These are phyloP conservation scores for Vespertilio murinus DNA, from an alignment of 2,797 vertebrate species.

Conservation along the genomic window DNA sequence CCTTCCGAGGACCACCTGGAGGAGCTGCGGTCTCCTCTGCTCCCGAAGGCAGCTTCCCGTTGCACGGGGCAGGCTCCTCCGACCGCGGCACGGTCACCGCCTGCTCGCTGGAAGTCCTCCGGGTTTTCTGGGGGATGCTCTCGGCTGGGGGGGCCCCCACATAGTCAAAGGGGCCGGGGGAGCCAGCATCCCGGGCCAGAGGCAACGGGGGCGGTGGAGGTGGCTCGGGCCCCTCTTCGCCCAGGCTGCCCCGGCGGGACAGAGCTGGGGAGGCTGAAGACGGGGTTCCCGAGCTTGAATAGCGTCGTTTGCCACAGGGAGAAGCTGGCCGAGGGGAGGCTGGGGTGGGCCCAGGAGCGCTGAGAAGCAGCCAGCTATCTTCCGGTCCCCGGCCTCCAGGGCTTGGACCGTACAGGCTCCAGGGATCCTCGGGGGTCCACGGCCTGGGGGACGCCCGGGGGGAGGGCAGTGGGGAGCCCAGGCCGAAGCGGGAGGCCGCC, in stretches of 20 bases:
- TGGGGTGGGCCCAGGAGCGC: slow-evolving; percentile 74
- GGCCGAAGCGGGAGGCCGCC: slow-evolving; percentile 88
- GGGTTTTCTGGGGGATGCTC: slow-evolving; percentile 93
- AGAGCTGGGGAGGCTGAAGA: slow-evolving; percentile 84
- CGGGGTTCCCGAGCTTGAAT: slow-evolving; percentile 86
- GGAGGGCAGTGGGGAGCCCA: slow-evolving; percentile 82
- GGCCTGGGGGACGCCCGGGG: slow-evolving; percentile 82
- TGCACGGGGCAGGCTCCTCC: slow-evolving; percentile 76
- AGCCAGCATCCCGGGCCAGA: slow-evolving; percentile 69
- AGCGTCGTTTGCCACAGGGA: slow-evolving; percentile 92
- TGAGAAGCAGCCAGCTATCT: slow-evolving; percentile 79
- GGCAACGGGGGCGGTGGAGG: slow-evolving; percentile 74
- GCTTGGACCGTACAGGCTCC: slow-evolving; percentile 76
- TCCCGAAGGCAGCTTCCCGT: slow-evolving; percentile 80
- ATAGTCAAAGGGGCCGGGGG: slow-evolving; percentile 71
- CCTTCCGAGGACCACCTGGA: slow-evolving; percentile 81
- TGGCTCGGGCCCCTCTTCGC: slow-evolving; percentile 85
- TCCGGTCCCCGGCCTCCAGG: slow-evolving; percentile 74
- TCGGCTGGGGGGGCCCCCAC: slow-evolving; percentile 79
- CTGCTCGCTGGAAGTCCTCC: slow-evolving; percentile 93
- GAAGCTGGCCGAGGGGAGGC: slow-evolving; percentile 89
- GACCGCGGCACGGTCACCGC: slow-evolving; percentile 80
- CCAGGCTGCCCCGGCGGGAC: slow-evolving; percentile 91
- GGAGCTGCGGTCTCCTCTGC: slow-evolving; percentile 58
- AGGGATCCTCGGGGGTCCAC: slow-evolving; percentile 80